phyloP scores from a whole-genome alignment of 2,113 vertebrate species.

The Isichthys henryi region DNA sequence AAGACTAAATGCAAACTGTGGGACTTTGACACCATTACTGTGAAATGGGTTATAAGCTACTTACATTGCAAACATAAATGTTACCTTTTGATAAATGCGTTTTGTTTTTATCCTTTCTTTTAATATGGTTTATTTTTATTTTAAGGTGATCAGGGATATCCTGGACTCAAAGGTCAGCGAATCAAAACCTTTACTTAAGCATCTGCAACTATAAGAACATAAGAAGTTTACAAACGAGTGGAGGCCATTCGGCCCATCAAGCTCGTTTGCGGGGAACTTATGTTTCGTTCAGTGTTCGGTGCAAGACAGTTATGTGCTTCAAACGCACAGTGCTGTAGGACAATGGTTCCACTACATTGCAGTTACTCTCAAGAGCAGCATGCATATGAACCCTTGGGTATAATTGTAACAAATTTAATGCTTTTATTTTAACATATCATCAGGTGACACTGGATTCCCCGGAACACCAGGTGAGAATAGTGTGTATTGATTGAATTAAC shows the following conservation, averaged over 20 bases:
- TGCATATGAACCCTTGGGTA: background rate
- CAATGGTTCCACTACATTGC: background rate
- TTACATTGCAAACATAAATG: background rate
- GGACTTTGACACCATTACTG: background rate
- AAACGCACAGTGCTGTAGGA: background rate
- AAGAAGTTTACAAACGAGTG: too few relatives aligned
- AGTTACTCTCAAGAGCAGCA: background rate
- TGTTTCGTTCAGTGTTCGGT: background rate
- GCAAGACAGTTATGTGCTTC: background rate
- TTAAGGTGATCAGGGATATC: conserved; percentile 53
- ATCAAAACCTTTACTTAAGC: background rate
- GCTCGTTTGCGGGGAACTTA: too few relatives aligned
- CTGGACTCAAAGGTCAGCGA: conserved; percentile 56
- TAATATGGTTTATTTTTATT: background rate
- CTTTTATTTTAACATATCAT: conserved; percentile 18
- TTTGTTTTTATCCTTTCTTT: background rate
- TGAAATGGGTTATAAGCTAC: background rate
- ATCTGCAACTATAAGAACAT: background rate
- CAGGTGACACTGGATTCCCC: conserved; percentile 59
- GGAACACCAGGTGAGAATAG: conserved; percentile 55
- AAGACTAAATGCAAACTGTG: background rate
- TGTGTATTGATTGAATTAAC: background rate
- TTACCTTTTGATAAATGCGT: background rate
- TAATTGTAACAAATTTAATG: background rate
- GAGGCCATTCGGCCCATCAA: too few relatives aligned